phyloP scores from a whole-genome alignment of 2,888 invertebrate species.

The Perizoma affinitatum region DNA sequence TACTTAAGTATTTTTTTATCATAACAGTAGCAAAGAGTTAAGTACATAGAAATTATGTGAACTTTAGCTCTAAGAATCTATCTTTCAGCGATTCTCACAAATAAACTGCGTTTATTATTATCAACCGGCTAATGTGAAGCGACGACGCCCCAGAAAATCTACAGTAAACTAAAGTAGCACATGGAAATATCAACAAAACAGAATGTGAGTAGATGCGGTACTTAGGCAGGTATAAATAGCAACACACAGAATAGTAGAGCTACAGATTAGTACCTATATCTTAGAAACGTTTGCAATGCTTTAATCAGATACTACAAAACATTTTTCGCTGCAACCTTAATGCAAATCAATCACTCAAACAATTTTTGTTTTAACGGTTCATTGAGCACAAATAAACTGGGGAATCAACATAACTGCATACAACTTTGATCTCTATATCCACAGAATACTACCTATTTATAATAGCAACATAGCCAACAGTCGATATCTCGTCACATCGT shows the following conservation, averaged over 20 bases:
- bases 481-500: slow-evolving; percentile 42
- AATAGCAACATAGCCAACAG: slow-evolving; percentile 40
- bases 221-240: slow-evolving; percentile 26
- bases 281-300: slow-evolving; percentile 26
- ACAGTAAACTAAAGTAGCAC: slow-evolving; percentile 28
- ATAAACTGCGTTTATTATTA: slow-evolving; percentile 27
- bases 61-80: slow-evolving; percentile 4
- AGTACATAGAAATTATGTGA: no score
- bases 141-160: slow-evolving; percentile 24
- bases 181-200: slow-evolving; percentile 32
- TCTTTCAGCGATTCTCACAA: slow-evolving; percentile 24
- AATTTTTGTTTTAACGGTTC: slow-evolving; percentile 58
- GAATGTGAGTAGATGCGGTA: slow-evolving; percentile 14
- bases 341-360: slow-evolving; percentile 48
- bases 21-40: no score
- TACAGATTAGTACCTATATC: slow-evolving; percentile 14
- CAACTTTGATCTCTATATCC: slow-evolving; percentile 40
- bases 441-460: slow-evolving; percentile 40
- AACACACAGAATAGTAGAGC: slow-evolving; percentile 18
- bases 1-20: no score
- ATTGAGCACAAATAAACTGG: slow-evolving; percentile 50
- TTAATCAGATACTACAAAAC: slow-evolving; percentile 24
- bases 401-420: slow-evolving; percentile 41
- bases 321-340: slow-evolving; percentile 24
- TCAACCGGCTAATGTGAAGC: slow-evolving; percentile 18